Evolutionary conservation across 1,140 invertebrate genomes (phyloP), one percentile per base, ranked within the genome.

Genomic region (Eubasilissa regina): DNA sequence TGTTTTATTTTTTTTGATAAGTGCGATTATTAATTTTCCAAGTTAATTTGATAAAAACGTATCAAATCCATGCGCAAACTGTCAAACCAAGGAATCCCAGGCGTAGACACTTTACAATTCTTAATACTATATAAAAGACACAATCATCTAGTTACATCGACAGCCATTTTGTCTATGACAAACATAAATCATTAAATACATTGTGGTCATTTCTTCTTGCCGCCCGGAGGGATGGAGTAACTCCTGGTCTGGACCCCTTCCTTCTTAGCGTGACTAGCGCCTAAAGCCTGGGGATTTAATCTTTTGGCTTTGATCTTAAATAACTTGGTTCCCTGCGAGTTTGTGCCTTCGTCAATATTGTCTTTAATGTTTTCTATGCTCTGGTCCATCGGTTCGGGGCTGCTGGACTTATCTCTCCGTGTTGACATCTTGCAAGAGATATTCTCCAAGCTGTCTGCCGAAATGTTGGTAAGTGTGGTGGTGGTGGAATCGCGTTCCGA

Each of bases 251-350:
- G 70, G 15, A 88, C 83, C 62, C 87, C 85, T 11, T 89, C 89
- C 79, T 89, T 89, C 79, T 89, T 89, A 7, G 48, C 13, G 4
- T 86, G 55, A n/a, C n/a, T 43, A 45, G 13, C 47, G n/a, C 19
- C 47, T 12, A 75, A 60, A 12, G 48, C 48, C n/a, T 35, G 70
- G 13, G 44, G 17, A 15, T 82, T 80, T 81, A 89, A 88, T 43
- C 89, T 80, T 15, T 88, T 81, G 21, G 89, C 89, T 82, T 89
- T 89, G 48, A 89, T 89, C 70, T 88, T 88, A 78, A 87, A 89
- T 13, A 89, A 62, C 75, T 89, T 89, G 68, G 87, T 88, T 0
- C 89, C 89, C 79, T 89, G 89, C 0, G 89, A 89, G 72, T 89
- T 87, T 13, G 84, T 85, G 0, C 86, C 86, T 75, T 89, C 89